A percentile compares a stretch with the other conserved stretches of the same genome.
Evolutionary conservation across 2,113 vertebrate species (phyloP).

Genomic region (Prochilodus magdalenae): DNA sequence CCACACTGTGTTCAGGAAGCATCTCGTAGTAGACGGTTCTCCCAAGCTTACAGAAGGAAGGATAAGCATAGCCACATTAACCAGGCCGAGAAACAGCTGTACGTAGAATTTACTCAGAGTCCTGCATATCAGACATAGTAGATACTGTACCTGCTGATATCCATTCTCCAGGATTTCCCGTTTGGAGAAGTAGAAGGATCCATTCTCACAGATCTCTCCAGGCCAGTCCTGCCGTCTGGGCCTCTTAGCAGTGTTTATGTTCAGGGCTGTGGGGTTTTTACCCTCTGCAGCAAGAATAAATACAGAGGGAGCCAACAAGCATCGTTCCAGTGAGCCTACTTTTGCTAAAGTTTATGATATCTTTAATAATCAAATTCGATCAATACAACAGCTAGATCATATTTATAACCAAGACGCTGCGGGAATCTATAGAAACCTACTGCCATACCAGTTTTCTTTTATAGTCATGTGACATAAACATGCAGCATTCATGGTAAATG

Average conservation of each 20-base stretch:
- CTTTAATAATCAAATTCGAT: neutral
- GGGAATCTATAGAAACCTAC: too few relatives aligned
- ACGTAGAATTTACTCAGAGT: too few relatives aligned
- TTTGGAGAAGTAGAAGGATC: conserved; percentile 90
- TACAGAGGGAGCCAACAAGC: neutral
- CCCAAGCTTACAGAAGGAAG: conserved; percentile 75
- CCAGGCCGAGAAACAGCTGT: too few relatives aligned
- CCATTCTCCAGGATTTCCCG: conserved; percentile 76
- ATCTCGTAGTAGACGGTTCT: conserved; percentile 93
- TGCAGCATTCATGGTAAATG: too few relatives aligned
- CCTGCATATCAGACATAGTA: neutral
- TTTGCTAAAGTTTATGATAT: neutral
- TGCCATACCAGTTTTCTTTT: neutral
- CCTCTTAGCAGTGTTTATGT: conserved; percentile 82
- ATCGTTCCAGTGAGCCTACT: neutral
- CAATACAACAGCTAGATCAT: neutral
- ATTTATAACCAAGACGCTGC: too few relatives aligned
- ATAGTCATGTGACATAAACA: neutral
- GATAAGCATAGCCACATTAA: neutral
- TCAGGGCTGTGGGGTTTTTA: conserved; percentile 77
- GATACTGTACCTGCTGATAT: conserved; percentile 79
- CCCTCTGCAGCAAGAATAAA: conserved; percentile 41
- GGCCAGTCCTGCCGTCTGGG: conserved; percentile 93
- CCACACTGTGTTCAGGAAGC: conserved; percentile 90
- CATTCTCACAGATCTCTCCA: conserved; percentile 94